Evolutionary conservation across 2,888 invertebrate genomes (phyloP).

Genomic region (Caenorhabditis sp.): DNA sequence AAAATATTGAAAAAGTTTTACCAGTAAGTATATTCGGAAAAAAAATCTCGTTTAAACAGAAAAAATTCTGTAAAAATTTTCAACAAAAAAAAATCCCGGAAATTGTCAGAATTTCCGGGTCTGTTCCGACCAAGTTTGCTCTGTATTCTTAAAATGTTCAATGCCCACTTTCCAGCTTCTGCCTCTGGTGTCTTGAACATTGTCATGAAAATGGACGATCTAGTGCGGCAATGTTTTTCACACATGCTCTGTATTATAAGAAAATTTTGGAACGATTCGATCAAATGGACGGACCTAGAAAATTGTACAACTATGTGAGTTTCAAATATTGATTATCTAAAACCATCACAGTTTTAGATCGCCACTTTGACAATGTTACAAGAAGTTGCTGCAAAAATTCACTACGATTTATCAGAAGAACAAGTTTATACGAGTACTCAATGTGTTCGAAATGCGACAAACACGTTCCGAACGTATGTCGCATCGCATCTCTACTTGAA

Average conservation of each 20-base stretch:
- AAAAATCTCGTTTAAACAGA: too few species aligned
- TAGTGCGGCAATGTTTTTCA: conserved; percentile 97
- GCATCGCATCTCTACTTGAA: conserved; percentile 86
- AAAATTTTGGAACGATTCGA: conserved; percentile 94
- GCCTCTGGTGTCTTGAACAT: conserved; percentile 91
- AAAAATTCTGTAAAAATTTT: too few species aligned
- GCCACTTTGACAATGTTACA: conserved; percentile 86
- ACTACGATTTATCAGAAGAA: conserved; percentile 79
- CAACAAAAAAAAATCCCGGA: too few species aligned
- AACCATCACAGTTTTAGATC: conserved; percentile 74
- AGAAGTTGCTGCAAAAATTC: conserved; percentile 76
- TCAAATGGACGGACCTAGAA: conserved; percentile 88
- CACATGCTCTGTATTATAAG: conserved; percentile 80
- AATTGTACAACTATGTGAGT: conserved; percentile 87
- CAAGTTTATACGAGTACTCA: conserved; percentile 88
- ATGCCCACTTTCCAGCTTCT: too few species aligned
- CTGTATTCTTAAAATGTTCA: too few species aligned
- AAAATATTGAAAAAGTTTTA: too few species aligned
- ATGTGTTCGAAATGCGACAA: conserved; percentile 88
- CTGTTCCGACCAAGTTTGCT: too few species aligned
- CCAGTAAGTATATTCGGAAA: too few species aligned
- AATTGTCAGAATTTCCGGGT: too few species aligned
- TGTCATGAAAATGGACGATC: conserved; percentile 97
- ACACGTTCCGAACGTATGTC: conserved; percentile 79
- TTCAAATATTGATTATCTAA: not conserved